These are phyloP conservation scores for Macrotis lagotis DNA, from an alignment of 2,113 vertebrate species.

Conservation along the genomic window DNA sequence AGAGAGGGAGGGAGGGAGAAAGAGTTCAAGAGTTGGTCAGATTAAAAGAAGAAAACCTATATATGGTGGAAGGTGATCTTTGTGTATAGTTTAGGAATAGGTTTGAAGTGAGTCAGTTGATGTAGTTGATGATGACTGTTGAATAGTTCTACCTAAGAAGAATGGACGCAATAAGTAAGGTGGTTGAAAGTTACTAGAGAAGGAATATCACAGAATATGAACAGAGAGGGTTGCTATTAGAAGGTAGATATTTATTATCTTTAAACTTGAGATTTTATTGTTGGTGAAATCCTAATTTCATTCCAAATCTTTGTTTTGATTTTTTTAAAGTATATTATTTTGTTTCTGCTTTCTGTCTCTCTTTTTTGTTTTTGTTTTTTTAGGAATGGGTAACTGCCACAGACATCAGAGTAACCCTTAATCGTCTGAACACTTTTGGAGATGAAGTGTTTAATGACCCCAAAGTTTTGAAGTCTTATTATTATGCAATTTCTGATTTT, in stretches of 20 bases:
- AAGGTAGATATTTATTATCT: background rate
- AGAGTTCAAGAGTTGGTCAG: background rate
- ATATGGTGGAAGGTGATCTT: background rate
- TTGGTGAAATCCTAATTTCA: background rate
- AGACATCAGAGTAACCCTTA: conserved; percentile 96
- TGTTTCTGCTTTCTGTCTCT: background rate
- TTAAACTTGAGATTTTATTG: no score
- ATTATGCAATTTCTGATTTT: conserved; percentile 99
- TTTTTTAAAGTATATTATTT: background rate
- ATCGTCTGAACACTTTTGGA: conserved; percentile 98
- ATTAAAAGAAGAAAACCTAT: background rate
- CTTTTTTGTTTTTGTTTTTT: conserved; percentile 30
- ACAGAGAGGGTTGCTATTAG: background rate
- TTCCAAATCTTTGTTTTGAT: background rate
- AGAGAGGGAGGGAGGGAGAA: background rate
- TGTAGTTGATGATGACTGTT: background rate
- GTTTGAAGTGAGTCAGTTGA: background rate
- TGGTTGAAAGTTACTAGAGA: background rate
- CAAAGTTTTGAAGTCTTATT: conserved; percentile 98
- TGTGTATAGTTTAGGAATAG: background rate
- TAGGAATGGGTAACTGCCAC: conserved; percentile 99
- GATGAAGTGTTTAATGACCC: conserved; percentile 99
- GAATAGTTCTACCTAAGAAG: background rate
- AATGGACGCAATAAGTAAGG: background rate
- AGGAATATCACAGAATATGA: background rate